Conservation (phyloP, 2,797 vertebrate genomes). For the Mycteria americana region DNA sequence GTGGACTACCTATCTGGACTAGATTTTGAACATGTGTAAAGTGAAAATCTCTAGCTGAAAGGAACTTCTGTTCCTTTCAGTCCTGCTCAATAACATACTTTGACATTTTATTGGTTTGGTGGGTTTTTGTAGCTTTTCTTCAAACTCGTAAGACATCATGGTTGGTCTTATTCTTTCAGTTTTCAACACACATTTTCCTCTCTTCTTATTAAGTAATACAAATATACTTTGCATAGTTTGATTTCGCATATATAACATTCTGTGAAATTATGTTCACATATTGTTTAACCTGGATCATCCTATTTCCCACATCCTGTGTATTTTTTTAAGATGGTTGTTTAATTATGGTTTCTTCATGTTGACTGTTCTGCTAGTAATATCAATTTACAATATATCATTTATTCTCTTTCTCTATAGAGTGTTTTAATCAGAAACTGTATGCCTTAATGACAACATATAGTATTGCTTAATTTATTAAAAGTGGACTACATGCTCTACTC, state of each 20-base stretch:
- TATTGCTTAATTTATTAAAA: neutral
- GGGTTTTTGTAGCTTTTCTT: neutral
- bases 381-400: neutral
- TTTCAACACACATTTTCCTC: neutral
- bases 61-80: neutral
- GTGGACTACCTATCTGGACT: neutral
- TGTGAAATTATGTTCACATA: slow-evolving; percentile 19
- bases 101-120: neutral
- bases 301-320: neutral
- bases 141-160: neutral
- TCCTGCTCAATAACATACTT: neutral
- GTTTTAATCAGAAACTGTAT: slow-evolving; percentile 27
- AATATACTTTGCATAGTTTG: slow-evolving; percentile 34
- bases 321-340: slow-evolving; percentile 24
- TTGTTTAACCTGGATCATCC: slow-evolving; percentile 37
- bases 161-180: neutral
- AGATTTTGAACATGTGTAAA: neutral
- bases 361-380: neutral
- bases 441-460: neutral
- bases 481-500: neutral
- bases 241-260: slow-evolving; percentile 3
- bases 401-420: neutral
- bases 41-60: neutral
- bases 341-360: slow-evolving; percentile 22
- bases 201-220: slow-evolving; percentile 41